These are phyloP conservation scores for Cryptoprocta ferox DNA, from an alignment of 2,797 vertebrate species.

Conservation along the genomic window DNA sequence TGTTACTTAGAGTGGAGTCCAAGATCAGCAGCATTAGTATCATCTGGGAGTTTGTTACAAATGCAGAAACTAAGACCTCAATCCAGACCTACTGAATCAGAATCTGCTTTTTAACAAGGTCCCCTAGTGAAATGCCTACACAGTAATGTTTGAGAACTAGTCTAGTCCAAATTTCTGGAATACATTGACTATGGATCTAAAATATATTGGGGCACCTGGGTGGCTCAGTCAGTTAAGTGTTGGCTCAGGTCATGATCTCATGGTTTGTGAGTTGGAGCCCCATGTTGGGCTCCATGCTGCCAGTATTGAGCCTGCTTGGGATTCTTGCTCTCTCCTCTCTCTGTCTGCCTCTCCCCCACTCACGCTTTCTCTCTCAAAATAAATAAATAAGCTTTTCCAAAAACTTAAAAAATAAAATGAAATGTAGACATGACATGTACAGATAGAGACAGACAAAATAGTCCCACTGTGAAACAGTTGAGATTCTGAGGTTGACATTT, in stretches of 20 bases:
- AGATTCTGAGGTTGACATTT: neutral
- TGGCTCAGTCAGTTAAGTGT: too few relatives aligned
- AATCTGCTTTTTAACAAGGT: neutral
- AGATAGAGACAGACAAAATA: neutral
- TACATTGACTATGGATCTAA: neutral
- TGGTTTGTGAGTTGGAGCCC: too few relatives aligned
- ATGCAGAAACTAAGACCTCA: neutral
- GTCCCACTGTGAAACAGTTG: neutral
- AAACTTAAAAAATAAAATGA: too few relatives aligned
- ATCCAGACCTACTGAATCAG: neutral
- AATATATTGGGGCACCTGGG: neutral
- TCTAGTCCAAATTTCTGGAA: neutral
- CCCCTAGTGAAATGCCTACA: neutral
- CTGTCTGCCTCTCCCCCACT: too few relatives aligned
- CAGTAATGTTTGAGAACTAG: neutral
- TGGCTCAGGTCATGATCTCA: too few relatives aligned
- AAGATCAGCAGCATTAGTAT: neutral
- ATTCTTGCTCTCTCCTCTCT: too few relatives aligned
- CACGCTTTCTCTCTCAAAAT: too few relatives aligned
- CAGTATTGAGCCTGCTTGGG: too few relatives aligned
- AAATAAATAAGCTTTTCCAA: too few relatives aligned
- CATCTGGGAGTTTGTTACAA: neutral
- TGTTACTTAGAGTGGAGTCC: neutral
- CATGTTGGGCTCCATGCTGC: too few relatives aligned
- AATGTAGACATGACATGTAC: neutral